phyloP scores from a whole-genome alignment of 2,797 vertebrate species.

The Urosaurus nigricauda region DNA sequence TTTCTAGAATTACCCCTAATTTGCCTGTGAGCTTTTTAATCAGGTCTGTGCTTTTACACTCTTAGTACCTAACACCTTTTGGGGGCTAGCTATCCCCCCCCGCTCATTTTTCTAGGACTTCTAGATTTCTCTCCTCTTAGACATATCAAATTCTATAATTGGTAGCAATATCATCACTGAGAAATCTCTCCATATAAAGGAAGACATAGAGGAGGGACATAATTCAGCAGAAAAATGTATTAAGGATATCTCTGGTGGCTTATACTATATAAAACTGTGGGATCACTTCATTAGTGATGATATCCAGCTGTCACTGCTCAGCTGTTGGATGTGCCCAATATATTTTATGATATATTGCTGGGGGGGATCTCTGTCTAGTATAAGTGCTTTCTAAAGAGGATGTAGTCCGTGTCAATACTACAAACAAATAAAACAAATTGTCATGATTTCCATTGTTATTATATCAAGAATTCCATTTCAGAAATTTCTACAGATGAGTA shows the following conservation, averaged over 20 bases:
- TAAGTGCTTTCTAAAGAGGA: background rate
- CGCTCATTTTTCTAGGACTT: background rate
- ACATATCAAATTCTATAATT: background rate
- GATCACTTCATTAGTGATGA: constrained; percentile 22
- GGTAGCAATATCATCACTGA: background rate
- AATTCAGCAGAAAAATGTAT: constrained; percentile 8
- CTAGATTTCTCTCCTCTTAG: background rate
- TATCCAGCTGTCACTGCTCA: background rate
- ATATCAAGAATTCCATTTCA: background rate
- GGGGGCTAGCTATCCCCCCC: no score
- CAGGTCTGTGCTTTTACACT: background rate
- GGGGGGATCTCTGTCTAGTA: background rate
- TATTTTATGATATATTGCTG: background rate
- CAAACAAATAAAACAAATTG: background rate
- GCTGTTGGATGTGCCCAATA: background rate
- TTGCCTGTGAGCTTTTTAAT: background rate
- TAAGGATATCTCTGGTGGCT: constrained; percentile 28
- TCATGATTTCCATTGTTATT: background rate
- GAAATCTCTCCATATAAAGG: background rate
- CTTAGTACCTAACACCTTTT: no score
- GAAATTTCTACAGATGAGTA: background rate
- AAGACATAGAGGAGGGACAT: background rate
- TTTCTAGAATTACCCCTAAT: background rate
- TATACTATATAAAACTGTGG: background rate
- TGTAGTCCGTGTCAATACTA: background rate